Evolutionary conservation across 2,797 vertebrate species (phyloP).

Genomic region (Alfaro cultratus): DNA sequence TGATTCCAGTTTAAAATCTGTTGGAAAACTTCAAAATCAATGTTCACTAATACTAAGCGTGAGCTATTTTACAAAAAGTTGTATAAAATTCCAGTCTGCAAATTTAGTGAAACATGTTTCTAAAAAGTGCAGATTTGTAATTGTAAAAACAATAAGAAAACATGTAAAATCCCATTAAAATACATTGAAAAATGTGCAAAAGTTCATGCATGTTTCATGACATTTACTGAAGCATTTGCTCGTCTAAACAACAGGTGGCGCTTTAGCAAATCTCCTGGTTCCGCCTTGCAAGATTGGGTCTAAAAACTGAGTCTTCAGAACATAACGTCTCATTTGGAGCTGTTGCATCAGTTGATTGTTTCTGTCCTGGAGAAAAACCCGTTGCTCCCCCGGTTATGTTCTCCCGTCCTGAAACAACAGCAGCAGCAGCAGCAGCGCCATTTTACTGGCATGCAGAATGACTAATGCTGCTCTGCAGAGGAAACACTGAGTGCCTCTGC

Average conservation of each 20-base stretch:
- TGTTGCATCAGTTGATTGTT: neutral
- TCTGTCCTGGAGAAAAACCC: neutral
- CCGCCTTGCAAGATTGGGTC: neutral
- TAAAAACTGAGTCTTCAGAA: neutral
- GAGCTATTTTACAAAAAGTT: neutral
- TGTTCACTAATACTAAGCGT: neutral
- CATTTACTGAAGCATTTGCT: neutral
- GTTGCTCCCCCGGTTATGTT: neutral
- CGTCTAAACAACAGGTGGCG: slow-evolving; percentile 3
- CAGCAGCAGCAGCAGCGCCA: slow-evolving; percentile 41
- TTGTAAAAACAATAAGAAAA: neutral
- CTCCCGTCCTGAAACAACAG: slow-evolving; percentile 28
- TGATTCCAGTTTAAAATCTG: neutral
- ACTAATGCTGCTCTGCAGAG: slow-evolving; percentile 60
- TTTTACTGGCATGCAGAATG: slow-evolving; percentile 66
- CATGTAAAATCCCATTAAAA: neutral
- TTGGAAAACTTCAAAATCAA: neutral
- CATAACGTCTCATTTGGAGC: neutral
- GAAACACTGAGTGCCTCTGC: slow-evolving; percentile 27
- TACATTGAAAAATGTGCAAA: neutral
- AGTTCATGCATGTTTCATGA: neutral
- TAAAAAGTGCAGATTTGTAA: neutral
- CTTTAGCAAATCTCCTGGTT: neutral
- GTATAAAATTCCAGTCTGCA: neutral
- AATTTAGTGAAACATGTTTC: neutral